Evolutionary conservation across 1,140 invertebrate species (phyloP).

Genomic region (Olivierus martensii): DNA sequence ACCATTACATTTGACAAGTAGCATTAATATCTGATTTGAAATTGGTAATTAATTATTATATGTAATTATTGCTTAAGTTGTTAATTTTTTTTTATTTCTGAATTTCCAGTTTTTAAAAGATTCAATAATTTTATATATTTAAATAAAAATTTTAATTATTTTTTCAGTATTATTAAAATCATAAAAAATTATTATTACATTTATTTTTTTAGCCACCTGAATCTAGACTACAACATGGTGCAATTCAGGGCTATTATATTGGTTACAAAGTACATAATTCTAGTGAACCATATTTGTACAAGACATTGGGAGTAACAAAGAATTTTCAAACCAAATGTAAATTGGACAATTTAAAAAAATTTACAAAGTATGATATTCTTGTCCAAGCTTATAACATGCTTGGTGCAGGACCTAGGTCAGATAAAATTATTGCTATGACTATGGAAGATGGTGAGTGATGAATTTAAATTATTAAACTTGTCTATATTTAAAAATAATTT

Average conservation of each 20-base stretch:
- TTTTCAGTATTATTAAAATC: no score
- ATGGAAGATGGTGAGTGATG: slow-evolving; percentile 22
- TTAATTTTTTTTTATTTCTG: no score
- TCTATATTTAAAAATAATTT: no score
- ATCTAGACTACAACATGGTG: slow-evolving; percentile 75
- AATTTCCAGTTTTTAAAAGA: no score
- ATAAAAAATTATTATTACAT: no score
- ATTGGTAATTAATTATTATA: no score
- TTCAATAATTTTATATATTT: no score
- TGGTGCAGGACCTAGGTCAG: slow-evolving; percentile 31
- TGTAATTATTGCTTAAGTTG: no score
- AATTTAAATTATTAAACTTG: no score
- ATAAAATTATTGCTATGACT: slow-evolving; percentile 25
- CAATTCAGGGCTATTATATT: slow-evolving; percentile 84
- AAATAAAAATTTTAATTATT: no score
- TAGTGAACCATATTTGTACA: slow-evolving; percentile 26
- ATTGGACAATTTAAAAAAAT: slow-evolving; percentile 5
- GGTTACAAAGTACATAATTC: slow-evolving; percentile 49
- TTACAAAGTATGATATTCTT: slow-evolving; percentile 26
- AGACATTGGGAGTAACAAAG: slow-evolving; percentile 20
- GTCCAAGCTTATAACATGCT: slow-evolving; percentile 32
- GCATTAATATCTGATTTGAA: no score
- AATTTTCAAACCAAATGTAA: slow-evolving; percentile 7
- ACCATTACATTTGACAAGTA: no score
- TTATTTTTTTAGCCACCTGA: slow-evolving; percentile 49